Percentiles rank a stretch among this genome's conserved stretches.
These are phyloP conservation scores for Glomeris maerens DNA, from an alignment of 1,140 invertebrate species.

Conservation along the genomic window DNA sequence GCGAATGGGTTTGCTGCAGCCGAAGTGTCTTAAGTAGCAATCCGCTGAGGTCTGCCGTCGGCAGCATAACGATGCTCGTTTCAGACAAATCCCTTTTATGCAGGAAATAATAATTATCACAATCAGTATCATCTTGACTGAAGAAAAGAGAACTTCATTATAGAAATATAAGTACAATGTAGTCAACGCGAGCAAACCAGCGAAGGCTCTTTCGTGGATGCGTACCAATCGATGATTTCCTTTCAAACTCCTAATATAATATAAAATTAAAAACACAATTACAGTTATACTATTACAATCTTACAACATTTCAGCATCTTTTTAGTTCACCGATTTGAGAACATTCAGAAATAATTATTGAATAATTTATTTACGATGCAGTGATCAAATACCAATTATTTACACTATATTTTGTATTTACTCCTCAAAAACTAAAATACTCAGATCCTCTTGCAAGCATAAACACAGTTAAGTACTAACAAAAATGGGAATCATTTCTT, in stretches of 20 bases:
- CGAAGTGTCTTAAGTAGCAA: slow-evolving; percentile 45
- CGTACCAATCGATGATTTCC: neutral
- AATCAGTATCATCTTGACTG: neutral
- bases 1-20: slow-evolving; percentile 49
- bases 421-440: too few relatives aligned
- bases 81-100: slow-evolving; percentile 50
- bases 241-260: neutral
- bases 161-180: neutral
- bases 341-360: too few relatives aligned
- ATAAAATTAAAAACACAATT: too few relatives aligned
- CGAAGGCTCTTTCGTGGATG: neutral
- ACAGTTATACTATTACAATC: too few relatives aligned
- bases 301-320: too few relatives aligned
- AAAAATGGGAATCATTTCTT: too few relatives aligned
- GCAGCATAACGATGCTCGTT: slow-evolving; percentile 54
- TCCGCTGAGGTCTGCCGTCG: slow-evolving; percentile 51
- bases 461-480: too few relatives aligned
- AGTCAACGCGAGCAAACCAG: slow-evolving; percentile 2
- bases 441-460: too few relatives aligned
- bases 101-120: slow-evolving; percentile 6
- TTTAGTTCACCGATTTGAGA: too few relatives aligned
- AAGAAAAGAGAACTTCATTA: neutral
- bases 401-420: too few relatives aligned
- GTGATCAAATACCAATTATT: too few relatives aligned
- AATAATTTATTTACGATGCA: too few relatives aligned